Evolutionary conservation across 2,888 invertebrate species (phyloP).

Genomic region (Teleogryllus oceanicus): DNA sequence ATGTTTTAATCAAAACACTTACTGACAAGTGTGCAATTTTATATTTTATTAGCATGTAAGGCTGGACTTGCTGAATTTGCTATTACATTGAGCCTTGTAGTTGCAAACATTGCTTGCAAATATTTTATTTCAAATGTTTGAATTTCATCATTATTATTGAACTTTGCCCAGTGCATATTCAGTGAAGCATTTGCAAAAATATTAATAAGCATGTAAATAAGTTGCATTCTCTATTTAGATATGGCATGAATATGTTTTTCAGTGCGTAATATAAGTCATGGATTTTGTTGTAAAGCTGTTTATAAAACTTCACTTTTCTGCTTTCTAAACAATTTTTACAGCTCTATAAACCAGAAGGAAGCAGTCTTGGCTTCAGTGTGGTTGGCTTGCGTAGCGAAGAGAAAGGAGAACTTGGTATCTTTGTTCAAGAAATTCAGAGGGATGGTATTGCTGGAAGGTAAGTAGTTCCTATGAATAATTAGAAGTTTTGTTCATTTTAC

Average conservation of each 20-base stretch:
- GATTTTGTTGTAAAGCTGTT: background rate
- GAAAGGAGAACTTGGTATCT: constrained; percentile 63
- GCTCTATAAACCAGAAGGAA: constrained; percentile 60
- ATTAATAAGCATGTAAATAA: background rate
- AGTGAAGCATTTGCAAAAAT: background rate
- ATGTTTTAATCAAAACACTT: no score
- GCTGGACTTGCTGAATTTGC: constrained; percentile 3
- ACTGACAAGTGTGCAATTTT: no score
- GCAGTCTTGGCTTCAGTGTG: constrained; percentile 69
- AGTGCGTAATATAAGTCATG: background rate
- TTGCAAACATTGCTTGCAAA: no score
- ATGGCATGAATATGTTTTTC: background rate
- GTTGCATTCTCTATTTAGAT: background rate
- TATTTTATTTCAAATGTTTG: no score
- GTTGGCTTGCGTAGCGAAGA: constrained; percentile 60
- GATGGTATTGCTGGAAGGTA: constrained; percentile 63
- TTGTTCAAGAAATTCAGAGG: constrained; percentile 63
- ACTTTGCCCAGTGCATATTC: no score
- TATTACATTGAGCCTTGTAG: no score
- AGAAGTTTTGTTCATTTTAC: no score
- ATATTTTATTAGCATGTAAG: background rate
- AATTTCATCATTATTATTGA: no score
- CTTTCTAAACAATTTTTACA: constrained; percentile 41
- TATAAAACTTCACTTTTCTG: constrained; percentile 2
- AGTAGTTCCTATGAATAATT: constrained; percentile 41